Base-by-base conservation (phyloP, 2,797 vertebrate genomes). In the Peromyscus melanophrys region DNA sequence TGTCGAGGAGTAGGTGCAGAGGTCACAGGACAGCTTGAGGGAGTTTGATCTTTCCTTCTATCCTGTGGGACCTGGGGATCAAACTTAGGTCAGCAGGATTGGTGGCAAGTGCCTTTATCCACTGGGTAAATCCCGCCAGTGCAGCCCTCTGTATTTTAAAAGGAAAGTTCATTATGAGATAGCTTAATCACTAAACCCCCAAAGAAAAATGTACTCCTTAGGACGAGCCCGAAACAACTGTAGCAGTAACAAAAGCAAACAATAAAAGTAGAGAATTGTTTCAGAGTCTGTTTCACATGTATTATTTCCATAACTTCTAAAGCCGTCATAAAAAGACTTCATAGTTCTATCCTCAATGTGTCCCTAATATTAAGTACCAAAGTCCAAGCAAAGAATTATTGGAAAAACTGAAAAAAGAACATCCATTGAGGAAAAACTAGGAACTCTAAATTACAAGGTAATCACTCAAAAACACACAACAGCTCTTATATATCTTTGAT, bases 191-290 rank as follows among this genome's bases (percentile, higher is more conserved):
- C 34, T 61, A 19, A 96, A 69, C 77, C 91, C 19, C 37, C 77
- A 89, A 94, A 81, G 34, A 12, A 89, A 95, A 96, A 84, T 88
- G 71, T 55, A 31, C 31, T 69, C 77, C 90, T 96, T 52, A 65
- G 94, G 93, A 91, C 65, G 86, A 89, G 61, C 6, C 63, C 55
- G 46, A 59, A 59, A 63, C 11, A 89, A 89, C 19, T 43, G 21
- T 10, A 81, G 27, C 55, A 94, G 59, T 75, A 82, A 69, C 93
- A 49, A 81, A 96, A 93, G 23, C 37, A 52, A 90, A 37, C 25
- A 78, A 19, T 52, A 17, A 75, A 75, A 65, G 29, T 69, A 93
- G 75, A 92, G 14, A 83, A 78, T 84, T 84, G 16, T 84, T 81
- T 17, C 65, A 96, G 80, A 89, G 11, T 8, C 16, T 63, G 67